Evolutionary conservation across 2,113 vertebrate species (phyloP), one percentile per base, ranked within the genome.

Genomic region (Anarrhichthys ocellatus): DNA sequence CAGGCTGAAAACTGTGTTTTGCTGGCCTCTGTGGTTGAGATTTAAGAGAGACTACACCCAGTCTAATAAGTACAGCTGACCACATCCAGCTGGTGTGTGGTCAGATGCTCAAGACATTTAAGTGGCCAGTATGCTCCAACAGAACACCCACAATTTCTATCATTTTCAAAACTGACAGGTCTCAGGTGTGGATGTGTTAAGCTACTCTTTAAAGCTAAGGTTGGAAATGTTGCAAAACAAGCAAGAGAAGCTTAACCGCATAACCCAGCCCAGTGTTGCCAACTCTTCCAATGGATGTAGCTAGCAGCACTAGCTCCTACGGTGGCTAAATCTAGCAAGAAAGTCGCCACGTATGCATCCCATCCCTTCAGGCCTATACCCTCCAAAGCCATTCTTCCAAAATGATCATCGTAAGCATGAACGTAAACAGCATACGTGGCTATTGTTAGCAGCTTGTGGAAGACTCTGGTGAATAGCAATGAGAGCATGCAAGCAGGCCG

Each of bases 161-260:
- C 20, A 10, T 18, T 29, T 27, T 29, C n/a, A 0, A 67, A 27
- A 27, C n/a, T 42, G 40, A 44, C 13, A 29, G 29, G 42, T 42
- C 66, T 70, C 61, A 78, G 4, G 15, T 2, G n/a, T 72, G 2
- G 27, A 2, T n/a, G 22, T 73, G 18, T 71, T 32, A 34, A 72
- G 64, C 74, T 56, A 58, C 73, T 85, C 46, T 66, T 56, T 56
- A 56, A 56, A 27, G 22, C 10, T 24, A 56, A 11, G n/a, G 54
- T 56, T 56, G 54, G n/a, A 11, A 34, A 34, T 18, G 59, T 34
- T 34, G 6, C 14, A 34, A 56, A 56, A 24, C 7, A 20, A 50
- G 17, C 20, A 50, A 20, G 18, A 50, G 15, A 48, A 48, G 3
- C 46, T 48, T 11, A 29, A 46, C 44, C 1, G 13, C 13, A 46